A percentile compares a stretch with the other conserved stretches of the same genome.
phyloP scores from a whole-genome alignment of 2,888 invertebrate species.

The Pammene aurita region DNA sequence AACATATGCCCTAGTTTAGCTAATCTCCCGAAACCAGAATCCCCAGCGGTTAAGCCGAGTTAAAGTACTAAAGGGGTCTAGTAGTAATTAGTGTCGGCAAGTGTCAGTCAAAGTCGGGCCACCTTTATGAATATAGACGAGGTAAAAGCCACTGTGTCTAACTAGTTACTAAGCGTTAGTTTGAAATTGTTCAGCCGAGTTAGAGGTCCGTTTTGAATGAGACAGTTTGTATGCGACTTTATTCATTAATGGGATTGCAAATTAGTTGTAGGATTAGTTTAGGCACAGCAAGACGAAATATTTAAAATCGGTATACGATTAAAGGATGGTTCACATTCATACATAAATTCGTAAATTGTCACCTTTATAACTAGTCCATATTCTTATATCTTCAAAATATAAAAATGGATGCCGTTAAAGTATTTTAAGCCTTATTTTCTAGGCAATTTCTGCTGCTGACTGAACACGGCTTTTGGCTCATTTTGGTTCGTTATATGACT shows the following conservation, averaged over 20 bases:
- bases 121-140: slow-evolving; percentile 40
- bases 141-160: slow-evolving; percentile 33
- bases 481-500: no score
- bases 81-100: slow-evolving; percentile 36
- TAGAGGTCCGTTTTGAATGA: slow-evolving; percentile 15
- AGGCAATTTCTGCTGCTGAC: no score
- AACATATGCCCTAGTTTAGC: slow-evolving; percentile 11
- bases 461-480: no score
- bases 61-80: slow-evolving; percentile 29
- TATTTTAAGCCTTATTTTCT: no score
- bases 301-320: neutral
- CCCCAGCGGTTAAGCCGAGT: slow-evolving; percentile 17
- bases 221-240: slow-evolving; percentile 11
- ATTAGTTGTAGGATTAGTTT: neutral
- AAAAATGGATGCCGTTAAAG: no score
- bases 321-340: no score
- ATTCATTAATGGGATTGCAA: neutral
- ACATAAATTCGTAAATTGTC: no score
- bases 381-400: no score
- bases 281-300: neutral
- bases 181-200: slow-evolving; percentile 29
- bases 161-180: slow-evolving; percentile 26
- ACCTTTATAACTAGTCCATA: no score
- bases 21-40: slow-evolving; percentile 24
- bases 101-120: slow-evolving; percentile 38